Evolutionary conservation across 2,888 invertebrate species (phyloP).

Genomic region (Tetheella fluctuosa): DNA sequence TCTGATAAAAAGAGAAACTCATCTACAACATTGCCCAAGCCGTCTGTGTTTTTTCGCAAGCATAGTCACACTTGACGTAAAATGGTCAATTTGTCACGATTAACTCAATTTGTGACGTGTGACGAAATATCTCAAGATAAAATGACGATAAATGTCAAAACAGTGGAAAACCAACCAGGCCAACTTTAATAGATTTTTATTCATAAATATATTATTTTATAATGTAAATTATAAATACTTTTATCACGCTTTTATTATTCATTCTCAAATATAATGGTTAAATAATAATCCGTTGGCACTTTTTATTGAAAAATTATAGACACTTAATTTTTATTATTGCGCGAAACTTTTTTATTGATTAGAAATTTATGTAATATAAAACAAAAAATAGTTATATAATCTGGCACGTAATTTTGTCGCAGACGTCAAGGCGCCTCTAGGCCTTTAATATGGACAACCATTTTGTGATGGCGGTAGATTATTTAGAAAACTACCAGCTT

Average conservation of each 20-base stretch:
- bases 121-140: conserved; percentile 20
- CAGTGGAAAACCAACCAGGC: background rate
- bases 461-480: too few relatives aligned
- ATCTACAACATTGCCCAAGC: conserved; percentile 10
- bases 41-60: conserved; percentile 12
- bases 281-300: background rate
- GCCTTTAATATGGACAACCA: too few relatives aligned
- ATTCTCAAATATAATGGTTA: background rate
- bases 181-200: background rate
- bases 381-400: too few relatives aligned
- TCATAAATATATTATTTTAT: conserved; percentile 5
- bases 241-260: background rate
- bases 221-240: background rate
- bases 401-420: background rate
- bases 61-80: conserved; percentile 22
- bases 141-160: conserved; percentile 11
- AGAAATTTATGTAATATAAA: background rate
- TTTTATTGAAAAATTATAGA: background rate
- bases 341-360: background rate
- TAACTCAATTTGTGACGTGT: conserved; percentile 25
- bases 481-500: too few relatives aligned
- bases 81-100: conserved; percentile 24
- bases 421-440: background rate
- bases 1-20: conserved; percentile 12
- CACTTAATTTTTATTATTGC: background rate